Base-by-base conservation (phyloP, 2,113 vertebrate species). In the Odocoileus virginianus region DNA sequence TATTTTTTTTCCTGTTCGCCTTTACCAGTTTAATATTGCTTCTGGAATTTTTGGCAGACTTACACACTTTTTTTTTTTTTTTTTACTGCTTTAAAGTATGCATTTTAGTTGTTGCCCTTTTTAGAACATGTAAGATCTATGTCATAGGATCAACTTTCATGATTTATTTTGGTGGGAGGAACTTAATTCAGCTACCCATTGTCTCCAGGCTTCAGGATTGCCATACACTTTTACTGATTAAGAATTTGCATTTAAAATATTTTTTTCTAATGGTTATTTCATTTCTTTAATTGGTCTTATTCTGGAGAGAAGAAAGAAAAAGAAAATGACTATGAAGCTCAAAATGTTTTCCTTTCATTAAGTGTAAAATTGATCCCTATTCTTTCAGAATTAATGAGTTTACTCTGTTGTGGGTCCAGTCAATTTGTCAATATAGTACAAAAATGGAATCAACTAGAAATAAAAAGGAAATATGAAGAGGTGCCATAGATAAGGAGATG, bases 31-130 rank as follows among this genome's bases (percentile, higher is more conserved):
- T 87, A 89, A 54, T 78, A 78, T 79, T 92, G 10, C 50, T 96
- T 91, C 91, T 91, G 74, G 43, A 96, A 97, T 95, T 92, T 55
- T 87, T 89, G 94, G 64, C 79, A 97, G 40, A 60, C 54, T 96
- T 94, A 81, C 11, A 45, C 47, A 89, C 58, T 96, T 83, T 90
- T 71, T 83, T 90, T 83, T 90, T 71, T 83, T 90, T 71, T 28
- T 71, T 30, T 94, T 40, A 3, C 27, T 81, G 25, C 33, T 92
- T 89, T 52, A 91, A 95, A 92, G 5, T 19, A 67, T 84, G 28
- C 4, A 82, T 76, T 86, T 79, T 57, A 76, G 25, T 52, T 93
- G 5, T 84, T 95, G 79, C 30, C 92, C 45, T 52, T 93, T 95
- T 52, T 33, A 94, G 74, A 82, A 71, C 6, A 83, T 7, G 11